These are phyloP conservation scores for Orussus abietinus DNA, from an alignment of 1,140 invertebrate genomes.

Conservation along the genomic window DNA sequence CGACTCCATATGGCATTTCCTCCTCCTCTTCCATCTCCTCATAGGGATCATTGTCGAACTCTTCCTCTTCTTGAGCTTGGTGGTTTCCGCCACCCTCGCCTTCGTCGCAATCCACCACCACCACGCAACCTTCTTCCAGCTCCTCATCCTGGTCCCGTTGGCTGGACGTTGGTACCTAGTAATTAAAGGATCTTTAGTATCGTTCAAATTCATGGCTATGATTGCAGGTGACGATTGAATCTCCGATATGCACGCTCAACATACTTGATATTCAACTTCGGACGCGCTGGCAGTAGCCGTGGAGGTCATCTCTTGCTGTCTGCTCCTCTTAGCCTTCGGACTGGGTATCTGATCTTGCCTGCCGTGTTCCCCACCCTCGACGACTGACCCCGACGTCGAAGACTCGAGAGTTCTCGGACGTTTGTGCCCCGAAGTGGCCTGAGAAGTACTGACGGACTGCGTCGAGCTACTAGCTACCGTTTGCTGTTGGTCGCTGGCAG, in stretches of 20 bases:
- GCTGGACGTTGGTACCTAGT: conserved; percentile 76
- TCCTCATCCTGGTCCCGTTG: conserved; percentile 79
- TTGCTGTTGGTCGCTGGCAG: conserved; percentile 54
- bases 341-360: conserved; percentile 41
- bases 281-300: conserved; percentile 42
- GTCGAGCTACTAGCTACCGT: conserved; percentile 57
- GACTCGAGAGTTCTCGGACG: conserved; percentile 57
- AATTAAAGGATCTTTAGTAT: too few relatives aligned
- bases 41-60: conserved; percentile 55
- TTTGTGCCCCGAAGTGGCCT: conserved; percentile 55
- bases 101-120: conserved; percentile 63
- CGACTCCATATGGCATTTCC: conserved; percentile 53
- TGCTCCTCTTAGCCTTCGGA: conserved; percentile 42
- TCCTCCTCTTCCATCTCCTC: conserved; percentile 58
- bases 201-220: too few relatives aligned
- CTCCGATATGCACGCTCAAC: too few relatives aligned
- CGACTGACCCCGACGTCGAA: conserved; percentile 52
- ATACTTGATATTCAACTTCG: conserved; percentile 49
- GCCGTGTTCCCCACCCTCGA: conserved; percentile 50
- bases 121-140: conserved; percentile 69
- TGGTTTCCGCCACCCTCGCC: conserved; percentile 56
- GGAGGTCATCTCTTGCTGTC: conserved; percentile 36
- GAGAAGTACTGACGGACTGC: conserved; percentile 60
- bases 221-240: too few relatives aligned
- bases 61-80: conserved; percentile 58